Evolutionary conservation across 2,797 vertebrate genomes (phyloP).

Genomic region (Mareca strepera): DNA sequence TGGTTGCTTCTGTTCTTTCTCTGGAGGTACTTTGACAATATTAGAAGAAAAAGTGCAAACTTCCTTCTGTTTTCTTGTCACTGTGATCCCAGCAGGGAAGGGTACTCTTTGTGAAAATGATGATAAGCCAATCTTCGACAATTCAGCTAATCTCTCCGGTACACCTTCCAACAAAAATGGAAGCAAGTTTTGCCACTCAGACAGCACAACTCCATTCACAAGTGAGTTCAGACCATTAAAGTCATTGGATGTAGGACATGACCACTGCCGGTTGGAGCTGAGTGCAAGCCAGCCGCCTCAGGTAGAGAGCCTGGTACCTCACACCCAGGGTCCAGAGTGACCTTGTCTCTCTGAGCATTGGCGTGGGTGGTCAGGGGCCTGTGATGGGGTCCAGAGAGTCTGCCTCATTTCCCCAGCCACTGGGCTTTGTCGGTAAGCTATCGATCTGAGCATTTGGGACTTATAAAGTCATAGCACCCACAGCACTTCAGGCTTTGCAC

Average conservation of each 20-base stretch:
- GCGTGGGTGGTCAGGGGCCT: accelerated
- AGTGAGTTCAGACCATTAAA: not conserved
- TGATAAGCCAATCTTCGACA: not conserved
- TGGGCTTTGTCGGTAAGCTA: not conserved
- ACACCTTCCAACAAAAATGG: not conserved
- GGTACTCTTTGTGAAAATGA: not conserved
- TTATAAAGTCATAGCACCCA: not conserved
- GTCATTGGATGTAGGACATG: not conserved
- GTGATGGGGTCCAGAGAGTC: accelerated
- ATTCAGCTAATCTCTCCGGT: not conserved
- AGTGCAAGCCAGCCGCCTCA: not conserved
- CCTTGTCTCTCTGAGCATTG: not conserved
- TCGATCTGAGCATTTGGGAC: not conserved
- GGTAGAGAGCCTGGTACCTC: not conserved
- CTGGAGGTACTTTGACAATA: not conserved
- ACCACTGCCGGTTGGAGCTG: accelerated
- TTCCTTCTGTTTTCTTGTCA: not conserved
- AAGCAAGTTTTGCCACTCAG: not conserved
- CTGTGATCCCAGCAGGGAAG: not conserved
- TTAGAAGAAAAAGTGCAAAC: not conserved
- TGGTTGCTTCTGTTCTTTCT: not conserved
- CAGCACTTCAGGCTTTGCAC: not conserved
- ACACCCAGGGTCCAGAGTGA: accelerated
- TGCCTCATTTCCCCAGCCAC: not conserved
- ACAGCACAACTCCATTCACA: not conserved